phyloP scores from a whole-genome alignment of 2,797 vertebrate genomes.

The Hemibagrus guttatus region DNA sequence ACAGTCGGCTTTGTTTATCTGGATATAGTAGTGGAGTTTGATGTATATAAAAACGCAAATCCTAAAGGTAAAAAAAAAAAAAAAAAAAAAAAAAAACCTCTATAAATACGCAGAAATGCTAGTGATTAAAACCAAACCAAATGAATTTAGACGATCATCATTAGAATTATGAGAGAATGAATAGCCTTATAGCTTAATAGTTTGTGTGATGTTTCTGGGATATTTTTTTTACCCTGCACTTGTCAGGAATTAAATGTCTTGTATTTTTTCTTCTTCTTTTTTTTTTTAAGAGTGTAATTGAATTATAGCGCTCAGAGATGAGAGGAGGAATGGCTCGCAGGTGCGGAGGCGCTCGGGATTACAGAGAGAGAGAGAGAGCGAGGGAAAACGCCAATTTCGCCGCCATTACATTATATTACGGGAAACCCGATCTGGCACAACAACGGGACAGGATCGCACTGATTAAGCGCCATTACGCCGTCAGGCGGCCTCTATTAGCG shows the following conservation, averaged over 20 bases:
- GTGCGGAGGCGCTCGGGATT: constrained; percentile 73
- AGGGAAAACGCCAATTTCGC: constrained; percentile 82
- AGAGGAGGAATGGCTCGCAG: constrained; percentile 46
- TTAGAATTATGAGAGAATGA: not conserved
- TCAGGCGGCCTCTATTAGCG: constrained; percentile 79
- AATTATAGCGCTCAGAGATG: constrained; percentile 8
- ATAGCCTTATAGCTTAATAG: not conserved
- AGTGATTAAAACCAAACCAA: not conserved
- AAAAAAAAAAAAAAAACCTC: no score
- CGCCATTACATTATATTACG: constrained; percentile 74
- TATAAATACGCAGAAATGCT: no score
- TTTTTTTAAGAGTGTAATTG: constrained; percentile 4
- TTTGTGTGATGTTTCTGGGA: not conserved
- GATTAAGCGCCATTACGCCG: constrained; percentile 85
- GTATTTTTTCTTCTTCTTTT: not conserved
- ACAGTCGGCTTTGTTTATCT: no score
- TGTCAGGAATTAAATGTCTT: not conserved
- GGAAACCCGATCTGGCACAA: constrained; percentile 86
- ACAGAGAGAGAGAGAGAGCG: constrained; percentile 80
- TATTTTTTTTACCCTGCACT: constrained; percentile 15
- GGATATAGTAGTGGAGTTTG: no score
- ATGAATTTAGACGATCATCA: not conserved
- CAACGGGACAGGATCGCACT: constrained; percentile 85
- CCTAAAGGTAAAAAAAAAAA: no score
- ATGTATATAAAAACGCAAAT: no score